Evolutionary conservation across 2,888 invertebrate species (phyloP).

Genomic region (Tiphia femorata): DNA sequence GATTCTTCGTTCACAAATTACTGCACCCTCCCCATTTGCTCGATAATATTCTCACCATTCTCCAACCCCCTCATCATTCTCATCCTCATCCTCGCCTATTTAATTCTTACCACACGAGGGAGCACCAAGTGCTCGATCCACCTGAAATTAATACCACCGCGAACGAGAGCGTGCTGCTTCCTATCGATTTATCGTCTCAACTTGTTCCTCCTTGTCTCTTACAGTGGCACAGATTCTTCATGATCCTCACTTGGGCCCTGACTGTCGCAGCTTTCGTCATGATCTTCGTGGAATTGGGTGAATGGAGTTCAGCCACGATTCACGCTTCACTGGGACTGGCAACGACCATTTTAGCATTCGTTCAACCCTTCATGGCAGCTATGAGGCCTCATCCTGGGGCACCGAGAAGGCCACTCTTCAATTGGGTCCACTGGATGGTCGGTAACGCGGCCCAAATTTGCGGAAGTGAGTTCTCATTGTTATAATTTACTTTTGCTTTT

Average conservation of each 20-base stretch:
- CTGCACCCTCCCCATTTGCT: too few species aligned
- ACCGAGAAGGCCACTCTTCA: constrained; percentile 84
- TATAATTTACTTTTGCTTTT: neutral
- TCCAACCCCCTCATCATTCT: too few species aligned
- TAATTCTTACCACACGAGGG: too few species aligned
- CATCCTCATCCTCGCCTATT: too few species aligned
- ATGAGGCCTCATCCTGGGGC: constrained; percentile 90
- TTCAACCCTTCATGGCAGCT: constrained; percentile 89
- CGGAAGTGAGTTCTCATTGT: constrained; percentile 78
- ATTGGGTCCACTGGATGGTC: constrained; percentile 91
- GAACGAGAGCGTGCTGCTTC: too few species aligned
- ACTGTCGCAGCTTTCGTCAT: constrained; percentile 84
- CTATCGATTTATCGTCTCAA: too few species aligned
- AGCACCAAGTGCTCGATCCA: too few species aligned
- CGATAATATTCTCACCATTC: too few species aligned
- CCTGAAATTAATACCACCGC: too few species aligned
- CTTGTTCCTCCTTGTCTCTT: neutral
- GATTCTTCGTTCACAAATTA: too few species aligned
- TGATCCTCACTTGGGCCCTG: constrained; percentile 85
- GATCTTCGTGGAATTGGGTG: constrained; percentile 85
- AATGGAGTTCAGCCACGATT: constrained; percentile 81
- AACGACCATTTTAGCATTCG: constrained; percentile 83
- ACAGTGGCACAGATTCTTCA: constrained; percentile 89
- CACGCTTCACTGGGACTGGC: constrained; percentile 87
- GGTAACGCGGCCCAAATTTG: constrained; percentile 91